Evolutionary conservation across 2,888 invertebrate species (phyloP), one percentile per base, ranked within the genome.

Genomic region (Morinoia aosen): DNA sequence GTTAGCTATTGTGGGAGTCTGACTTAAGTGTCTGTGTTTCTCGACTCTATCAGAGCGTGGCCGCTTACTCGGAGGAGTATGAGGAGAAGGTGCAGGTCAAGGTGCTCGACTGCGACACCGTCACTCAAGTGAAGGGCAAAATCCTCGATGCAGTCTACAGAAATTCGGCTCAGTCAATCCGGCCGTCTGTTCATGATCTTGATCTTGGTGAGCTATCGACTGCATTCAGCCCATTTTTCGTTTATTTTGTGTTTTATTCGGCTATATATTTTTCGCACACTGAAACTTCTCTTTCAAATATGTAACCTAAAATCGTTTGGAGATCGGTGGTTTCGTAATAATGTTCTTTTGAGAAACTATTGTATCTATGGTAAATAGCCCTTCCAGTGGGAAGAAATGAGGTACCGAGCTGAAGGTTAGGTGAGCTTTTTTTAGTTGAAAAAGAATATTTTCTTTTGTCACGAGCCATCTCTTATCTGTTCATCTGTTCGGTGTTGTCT

Each of bases 51-150:
- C 97, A 98, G 98, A 98, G 99, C 33, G 97, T 99, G 96, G 99
- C 99, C 97, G 98, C 99, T 96, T 98, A 99, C 33, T 99, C 99
- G 97, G 99, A 99, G 97, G 99, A 99, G 97, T 98, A 99, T 96
- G 99, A 99, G 97, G 99, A 99, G 97, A 99, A 99, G 97, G 98
- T 99, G 95, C 99, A 99, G 97, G 99, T 99, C 97, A 99, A 99
- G 98, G 99, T 99, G 61, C 98, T 99, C 97, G 99, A 99, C 97
- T 99, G 99, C 98, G 99, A 99, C 98, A 99, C 99, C 95, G 99
- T 99, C 97, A 99, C 99, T 96, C 99, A 99, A 98, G 99, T 99
- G 11, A 99, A 99, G 97, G 98, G 98, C 64, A 99, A 99, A 98
- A 99, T 99, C 97, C 98, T 99, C 97, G 99, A 99, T 97, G 98